Conservation (phyloP, 2,797 vertebrate genomes). For the Crax fasciolata region DNA sequence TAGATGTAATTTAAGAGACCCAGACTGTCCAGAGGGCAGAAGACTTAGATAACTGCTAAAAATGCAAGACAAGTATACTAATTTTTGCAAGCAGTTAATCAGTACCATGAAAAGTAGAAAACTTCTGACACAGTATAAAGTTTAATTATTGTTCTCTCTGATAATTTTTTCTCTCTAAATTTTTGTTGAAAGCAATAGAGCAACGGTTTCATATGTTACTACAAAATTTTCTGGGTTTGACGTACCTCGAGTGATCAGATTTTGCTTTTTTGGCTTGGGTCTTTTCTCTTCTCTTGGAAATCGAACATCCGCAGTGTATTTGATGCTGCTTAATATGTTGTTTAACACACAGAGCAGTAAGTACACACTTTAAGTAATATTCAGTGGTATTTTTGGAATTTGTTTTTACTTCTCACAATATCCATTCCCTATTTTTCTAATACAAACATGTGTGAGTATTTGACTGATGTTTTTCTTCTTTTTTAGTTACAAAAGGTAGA, state of each 20-base stretch:
- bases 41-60: conserved; percentile 40
- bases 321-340: background rate
- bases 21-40: conserved; percentile 4
- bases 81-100: conserved; percentile 43
- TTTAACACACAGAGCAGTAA: background rate
- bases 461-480: background rate
- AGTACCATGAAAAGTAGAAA: conserved; percentile 47
- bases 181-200: background rate
- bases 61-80: conserved; percentile 13
- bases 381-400: background rate
- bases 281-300: rapidly evolving
- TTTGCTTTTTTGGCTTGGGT: background rate
- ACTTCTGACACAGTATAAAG: background rate
- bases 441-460: background rate
- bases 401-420: background rate
- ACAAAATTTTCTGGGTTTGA: background rate
- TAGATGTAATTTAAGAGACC: conserved; percentile 47
- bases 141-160: conserved; percentile 31
- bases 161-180: background rate
- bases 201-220: background rate
- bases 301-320: background rate
- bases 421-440: background rate
- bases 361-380: background rate
- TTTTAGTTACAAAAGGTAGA: background rate
- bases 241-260: background rate